A percentile compares a stretch with the other conserved stretches of the same genome.
Evolutionary conservation across 2,113 vertebrate species (phyloP).

Genomic region (Dolichotis patagonum): DNA sequence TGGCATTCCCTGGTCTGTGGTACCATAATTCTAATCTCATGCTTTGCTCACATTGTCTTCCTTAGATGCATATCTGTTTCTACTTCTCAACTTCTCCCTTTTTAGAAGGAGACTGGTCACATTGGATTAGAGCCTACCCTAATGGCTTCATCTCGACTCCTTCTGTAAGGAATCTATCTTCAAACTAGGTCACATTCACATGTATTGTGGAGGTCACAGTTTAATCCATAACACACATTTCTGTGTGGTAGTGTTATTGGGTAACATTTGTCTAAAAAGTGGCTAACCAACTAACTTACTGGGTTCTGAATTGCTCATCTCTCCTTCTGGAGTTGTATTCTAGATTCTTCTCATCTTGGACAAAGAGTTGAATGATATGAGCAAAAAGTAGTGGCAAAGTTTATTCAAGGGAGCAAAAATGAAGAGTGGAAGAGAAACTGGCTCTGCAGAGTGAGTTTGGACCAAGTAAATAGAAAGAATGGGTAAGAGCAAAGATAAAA

Average conservation of each 20-base stretch:
- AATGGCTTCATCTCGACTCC: background rate
- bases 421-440: background rate
- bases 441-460: background rate
- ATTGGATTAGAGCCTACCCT: background rate
- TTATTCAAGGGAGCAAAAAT: background rate
- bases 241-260: no score
- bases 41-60: background rate
- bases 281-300: background rate
- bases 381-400: background rate
- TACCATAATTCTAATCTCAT: background rate
- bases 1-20: background rate
- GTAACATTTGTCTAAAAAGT: background rate
- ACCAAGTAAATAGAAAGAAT: background rate
- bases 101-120: background rate
- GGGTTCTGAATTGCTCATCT: background rate
- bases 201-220: background rate
- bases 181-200: background rate
- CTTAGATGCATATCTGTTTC: background rate
- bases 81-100: background rate
- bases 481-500: background rate
- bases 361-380: background rate
- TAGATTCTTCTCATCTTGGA: background rate
- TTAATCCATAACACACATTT: background rate
- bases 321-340: background rate
- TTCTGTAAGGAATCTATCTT: background rate